Base-by-base conservation (phyloP, 2,797 vertebrate genomes). In the Tokudaia tokunoshimensis region DNA sequence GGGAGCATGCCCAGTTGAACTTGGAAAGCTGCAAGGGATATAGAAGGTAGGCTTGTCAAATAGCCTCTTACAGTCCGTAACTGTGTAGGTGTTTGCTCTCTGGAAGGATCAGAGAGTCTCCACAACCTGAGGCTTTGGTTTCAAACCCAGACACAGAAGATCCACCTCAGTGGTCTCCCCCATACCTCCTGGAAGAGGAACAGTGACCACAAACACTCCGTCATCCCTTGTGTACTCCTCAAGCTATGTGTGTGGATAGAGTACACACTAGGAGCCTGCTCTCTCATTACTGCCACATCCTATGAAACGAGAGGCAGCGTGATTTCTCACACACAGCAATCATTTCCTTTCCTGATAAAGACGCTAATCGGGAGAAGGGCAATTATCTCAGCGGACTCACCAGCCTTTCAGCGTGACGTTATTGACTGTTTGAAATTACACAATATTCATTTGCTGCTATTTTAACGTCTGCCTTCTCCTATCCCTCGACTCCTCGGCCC, bases 401-500 rank as follows among this genome's bases (percentile, higher is more conserved):
- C 92, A 95, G 92, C 75, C 88, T 92, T 95, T 89, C 47, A 87
- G 92, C 3, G 2, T 94, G 95, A 96, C 97, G 88, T 96, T 97
- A 90, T 93, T 55, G 37, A 96, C 87, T 76, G 83, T 50, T 80
- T 67, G 88, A 98, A 97, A 95, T 97, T 84, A 96, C 94, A 94
- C 2, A 7, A 92, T 96, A 34, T 94, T 92, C 91, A 97, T 84
- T 86, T 81, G 95, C 83, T 95, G 96, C 97, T 97, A 97, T 97
- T 97, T 97, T 94, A 97, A 96, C 6, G 89, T 92, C 94, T 95
- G 82, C 57, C 0, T 11, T 95, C 95, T 95, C 79, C 82, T 91
- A 3, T 50, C 59, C 85, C 85, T 82, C 11, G 31, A 88, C 85
- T 76, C 87, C 74, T 59, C 92, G 65, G n/a, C 74, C 78, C 63